Conservation (phyloP, 1,140 invertebrate species). For the Arion vulgaris region DNA sequence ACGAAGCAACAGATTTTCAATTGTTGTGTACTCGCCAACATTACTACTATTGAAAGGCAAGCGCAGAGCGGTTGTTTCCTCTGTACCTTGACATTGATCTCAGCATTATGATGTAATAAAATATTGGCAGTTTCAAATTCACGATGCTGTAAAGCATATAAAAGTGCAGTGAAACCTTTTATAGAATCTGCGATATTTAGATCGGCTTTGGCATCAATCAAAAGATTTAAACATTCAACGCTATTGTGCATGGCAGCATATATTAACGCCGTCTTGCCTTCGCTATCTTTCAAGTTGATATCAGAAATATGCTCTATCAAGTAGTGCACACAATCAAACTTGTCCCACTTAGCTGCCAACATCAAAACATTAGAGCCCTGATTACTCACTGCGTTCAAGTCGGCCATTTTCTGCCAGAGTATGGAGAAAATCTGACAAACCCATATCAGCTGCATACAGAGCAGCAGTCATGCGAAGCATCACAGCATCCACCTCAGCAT, state of each 20-base stretch:
- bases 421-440: not conserved
- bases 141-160: constrained; percentile 15
- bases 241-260: constrained; percentile 6
- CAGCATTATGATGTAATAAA: constrained; percentile 10
- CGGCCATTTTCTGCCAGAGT: not conserved
- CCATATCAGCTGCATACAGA: constrained; percentile 18
- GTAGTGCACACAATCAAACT: not conserved
- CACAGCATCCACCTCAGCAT: constrained; percentile 10
- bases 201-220: constrained; percentile 1
- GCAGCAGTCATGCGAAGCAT: constrained; percentile 11
- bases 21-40: not conserved
- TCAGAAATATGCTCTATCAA: not conserved
- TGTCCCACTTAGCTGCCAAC: not conserved
- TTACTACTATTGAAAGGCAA: not conserved
- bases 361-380: constrained; percentile 23
- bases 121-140: not conserved
- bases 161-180: constrained; percentile 19
- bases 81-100: not conserved
- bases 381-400: not conserved
- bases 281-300: not conserved
- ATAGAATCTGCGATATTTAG: constrained; percentile 5
- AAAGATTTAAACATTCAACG: not conserved
- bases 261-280: constrained; percentile 20
- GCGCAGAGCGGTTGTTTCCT: not conserved
- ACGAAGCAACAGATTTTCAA: not conserved